Evolutionary conservation across 64 coral and sea anemone species (phyloP), one percentile per base, ranked within the genome.

Genomic region (Montipora sp.): DNA sequence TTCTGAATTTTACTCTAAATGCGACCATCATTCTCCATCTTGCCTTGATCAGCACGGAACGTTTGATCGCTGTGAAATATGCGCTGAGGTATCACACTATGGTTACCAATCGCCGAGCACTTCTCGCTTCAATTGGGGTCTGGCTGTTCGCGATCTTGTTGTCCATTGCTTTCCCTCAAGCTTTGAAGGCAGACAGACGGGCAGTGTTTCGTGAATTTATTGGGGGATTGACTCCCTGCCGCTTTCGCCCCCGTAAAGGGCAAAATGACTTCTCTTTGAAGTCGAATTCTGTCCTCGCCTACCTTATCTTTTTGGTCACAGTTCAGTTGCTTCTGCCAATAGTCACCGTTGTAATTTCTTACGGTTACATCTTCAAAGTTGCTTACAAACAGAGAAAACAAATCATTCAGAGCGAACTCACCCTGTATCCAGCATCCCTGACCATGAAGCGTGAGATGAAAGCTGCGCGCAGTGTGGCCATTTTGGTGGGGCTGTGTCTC

Each of bases 401-500:
- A 21, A 57, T 36, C 0, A 51, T 80, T 19, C n/a, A 19, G 10
- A 19, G 22, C 5, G 49, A 23, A 24, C 16, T 2, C 78, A 8
- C 19, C 75, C 14, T 47, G 10, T 24, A 74, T 9, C 7, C 20
- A 8, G n/a, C 13, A n/a, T 20, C 13, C 0, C 19, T 59, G 47
- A 10, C 78, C 8, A 80, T 27, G 7, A 80, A 27, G 53, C 81
- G 18, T 20, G 59, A 84, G 46, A 67, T 68, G 24, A 84, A 84
- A 84, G 81, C 23, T 47, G 61, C 81, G 1, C 45, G 14, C 47
- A 84, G 59, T 19, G 59, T 84, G 44, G 90, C 80, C 47, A 75
- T 92, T 22, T 67, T 92, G 11, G 81, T 92, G 6, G 79, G 80
- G 5, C 7, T 76, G 4, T 92, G 80, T 49, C 49, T 92, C 3